phyloP scores from a whole-genome alignment of 2,797 vertebrate species.

The Poeciliopsis presidionis region DNA sequence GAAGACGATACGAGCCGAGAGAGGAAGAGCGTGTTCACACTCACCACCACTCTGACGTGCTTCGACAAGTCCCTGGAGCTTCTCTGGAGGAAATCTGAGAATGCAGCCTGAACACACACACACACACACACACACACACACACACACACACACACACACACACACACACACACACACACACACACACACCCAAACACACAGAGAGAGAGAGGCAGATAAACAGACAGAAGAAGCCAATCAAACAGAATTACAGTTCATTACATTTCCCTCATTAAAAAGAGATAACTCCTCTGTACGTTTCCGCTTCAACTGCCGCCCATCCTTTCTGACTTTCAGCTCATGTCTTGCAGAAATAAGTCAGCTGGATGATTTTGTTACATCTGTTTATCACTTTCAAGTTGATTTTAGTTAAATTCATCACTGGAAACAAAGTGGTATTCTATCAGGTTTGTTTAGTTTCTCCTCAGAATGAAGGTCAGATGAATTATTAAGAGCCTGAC shows the following conservation, averaged over 20 bases:
- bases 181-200: slow-evolving; percentile 29
- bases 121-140: slow-evolving; percentile 39
- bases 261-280: slow-evolving; percentile 52
- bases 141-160: slow-evolving; percentile 26
- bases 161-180: slow-evolving; percentile 38
- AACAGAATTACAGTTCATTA: slow-evolving; percentile 53
- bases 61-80: slow-evolving; percentile 99
- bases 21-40: slow-evolving; percentile 68
- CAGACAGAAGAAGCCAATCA: slow-evolving; percentile 30
- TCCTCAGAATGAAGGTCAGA: neutral
- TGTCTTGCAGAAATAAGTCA: neutral
- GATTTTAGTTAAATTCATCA: neutral
- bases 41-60: slow-evolving; percentile 98
- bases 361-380: neutral
- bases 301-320: slow-evolving; percentile 25
- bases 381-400: neutral
- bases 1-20: slow-evolving; percentile 50
- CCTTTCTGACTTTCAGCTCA: slow-evolving; percentile 10
- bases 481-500: neutral
- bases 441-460: neutral
- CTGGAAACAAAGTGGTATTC: neutral
- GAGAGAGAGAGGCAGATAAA: slow-evolving; percentile 41
- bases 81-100: slow-evolving; percentile 98
- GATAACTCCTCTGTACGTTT: slow-evolving; percentile 31
- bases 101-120: slow-evolving; percentile 87